Evolutionary conservation across 92 coral and sea anemone genomes (phyloP), one percentile per base, ranked within the genome.

Genomic region (Muricea muricata): DNA sequence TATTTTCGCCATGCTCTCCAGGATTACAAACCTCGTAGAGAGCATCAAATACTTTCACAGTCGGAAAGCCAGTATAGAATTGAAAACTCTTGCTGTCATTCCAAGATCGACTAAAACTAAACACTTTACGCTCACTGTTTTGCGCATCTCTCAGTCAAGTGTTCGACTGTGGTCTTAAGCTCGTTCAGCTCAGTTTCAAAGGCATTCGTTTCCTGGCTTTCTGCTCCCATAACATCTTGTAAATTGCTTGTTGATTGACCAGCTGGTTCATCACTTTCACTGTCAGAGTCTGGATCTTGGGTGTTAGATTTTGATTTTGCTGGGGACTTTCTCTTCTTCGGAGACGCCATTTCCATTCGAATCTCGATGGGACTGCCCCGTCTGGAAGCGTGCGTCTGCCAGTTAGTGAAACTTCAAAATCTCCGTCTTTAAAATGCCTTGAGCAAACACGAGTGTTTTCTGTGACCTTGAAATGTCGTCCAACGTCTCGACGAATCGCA

Each of bases 401-500:
- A 67, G 87, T 69, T 32, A 89, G 46, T 12, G 90, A 48, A 20
- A 26, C 14, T 29, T 17, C 31, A n/a, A 10, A 91, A 82, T 91
- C 90, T 10, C 31, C 6, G n/a, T 65, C 32, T 54, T 91, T 91
- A 50, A 91, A 91, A 65, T 89, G 94, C 32, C 94, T 79, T 72
- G 89, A 89, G 85, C 92, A 91, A 50, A 89, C 90, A 57, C 86
- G 75, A 42, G 87, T 86, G 89, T 89, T 74, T 21, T 66, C 58
- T 10, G 72, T 87, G 31, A 92, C 86, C 20, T 30, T 33, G 63
- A 92, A 92, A 63, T 74, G n/a, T 33, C 29, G 73, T 7, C 95
- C 95, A 32, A 89, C 72, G 84, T 92, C 95, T 84, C 88, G 78
- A 26, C 93, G 85, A 60, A 86, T 86, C 8, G 95, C 95, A 32